phyloP scores from a whole-genome alignment of 2,888 invertebrate species.

The Harmothoe impar region DNA sequence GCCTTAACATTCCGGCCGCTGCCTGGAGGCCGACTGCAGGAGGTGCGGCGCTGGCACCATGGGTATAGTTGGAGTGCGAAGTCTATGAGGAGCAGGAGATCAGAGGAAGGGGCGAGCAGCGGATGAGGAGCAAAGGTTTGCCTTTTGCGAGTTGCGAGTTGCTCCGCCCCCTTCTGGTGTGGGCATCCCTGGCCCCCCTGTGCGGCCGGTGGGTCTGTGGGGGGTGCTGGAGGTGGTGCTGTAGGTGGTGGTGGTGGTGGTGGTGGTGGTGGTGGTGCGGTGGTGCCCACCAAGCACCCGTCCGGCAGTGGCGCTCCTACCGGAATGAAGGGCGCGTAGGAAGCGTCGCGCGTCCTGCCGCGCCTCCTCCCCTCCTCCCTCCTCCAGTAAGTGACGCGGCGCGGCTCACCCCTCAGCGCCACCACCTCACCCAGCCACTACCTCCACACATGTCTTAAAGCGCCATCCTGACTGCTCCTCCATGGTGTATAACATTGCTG shows the following conservation, averaged over 20 bases:
- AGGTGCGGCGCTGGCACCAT: neutral
- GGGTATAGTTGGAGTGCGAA: neutral
- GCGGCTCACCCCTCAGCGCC: neutral
- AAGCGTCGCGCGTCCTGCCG: neutral
- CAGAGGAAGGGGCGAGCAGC: neutral
- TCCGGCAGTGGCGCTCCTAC: conserved; percentile 9
- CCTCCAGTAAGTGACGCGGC: neutral
- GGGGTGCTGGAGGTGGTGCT: neutral
- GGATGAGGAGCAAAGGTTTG: neutral
- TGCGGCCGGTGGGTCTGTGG: neutral
- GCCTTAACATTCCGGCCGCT: neutral
- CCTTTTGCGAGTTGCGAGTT: conserved; percentile 11
- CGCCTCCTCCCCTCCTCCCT: neutral
- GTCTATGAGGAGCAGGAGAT: neutral
- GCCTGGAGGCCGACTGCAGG: neutral
- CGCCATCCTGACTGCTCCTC: neutral
- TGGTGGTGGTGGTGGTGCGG: neutral
- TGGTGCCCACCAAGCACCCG: neutral
- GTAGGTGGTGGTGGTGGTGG: neutral
- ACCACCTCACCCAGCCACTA: neutral
- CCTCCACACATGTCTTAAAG: conserved; percentile 1
- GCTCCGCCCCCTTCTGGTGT: neutral
- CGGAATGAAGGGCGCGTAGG: neutral
- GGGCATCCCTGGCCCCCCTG: conserved; percentile 10
- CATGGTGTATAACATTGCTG: too few relatives aligned